These are phyloP conservation scores for Agelaius phoeniceus DNA, from an alignment of 2,113 vertebrate species.

Conservation along the genomic window DNA sequence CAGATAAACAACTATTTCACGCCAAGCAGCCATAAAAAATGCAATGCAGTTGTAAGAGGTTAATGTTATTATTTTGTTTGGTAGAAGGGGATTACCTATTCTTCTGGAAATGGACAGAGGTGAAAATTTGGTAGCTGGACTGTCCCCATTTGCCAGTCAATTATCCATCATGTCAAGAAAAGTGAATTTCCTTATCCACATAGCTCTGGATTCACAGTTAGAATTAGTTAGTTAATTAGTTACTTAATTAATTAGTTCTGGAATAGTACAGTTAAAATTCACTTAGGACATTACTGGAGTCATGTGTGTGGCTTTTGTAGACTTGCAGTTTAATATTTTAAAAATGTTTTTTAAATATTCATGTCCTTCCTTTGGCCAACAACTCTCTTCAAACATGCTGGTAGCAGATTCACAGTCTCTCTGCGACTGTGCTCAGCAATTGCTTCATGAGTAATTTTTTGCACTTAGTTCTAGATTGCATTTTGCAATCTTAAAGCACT, in stretches of 20 bases:
- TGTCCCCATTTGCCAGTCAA: not conserved
- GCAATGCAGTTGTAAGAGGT: not conserved
- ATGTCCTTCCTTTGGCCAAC: not conserved
- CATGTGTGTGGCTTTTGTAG: not conserved
- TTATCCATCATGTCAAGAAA: not conserved
- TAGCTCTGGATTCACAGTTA: not conserved
- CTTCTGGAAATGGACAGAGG: not conserved
- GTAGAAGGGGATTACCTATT: not conserved
- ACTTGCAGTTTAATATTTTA: not conserved
- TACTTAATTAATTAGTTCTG: too few relatives aligned
- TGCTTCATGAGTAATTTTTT: not conserved
- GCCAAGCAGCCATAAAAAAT: not conserved
- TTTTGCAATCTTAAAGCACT: not conserved
- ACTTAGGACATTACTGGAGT: not conserved
- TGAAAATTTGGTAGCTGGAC: not conserved
- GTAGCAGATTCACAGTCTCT: not conserved
- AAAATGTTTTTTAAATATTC: slow-evolving; percentile 6
- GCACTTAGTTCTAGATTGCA: not conserved
- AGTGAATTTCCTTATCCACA: not conserved
- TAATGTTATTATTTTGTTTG: not conserved
- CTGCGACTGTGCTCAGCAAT: not conserved
- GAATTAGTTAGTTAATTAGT: too few relatives aligned
- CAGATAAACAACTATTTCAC: not conserved
- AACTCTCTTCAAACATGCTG: not conserved
- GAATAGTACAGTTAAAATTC: not conserved